phyloP scores from a whole-genome alignment of 2,888 invertebrate genomes.

The Dynastes hyllus region DNA sequence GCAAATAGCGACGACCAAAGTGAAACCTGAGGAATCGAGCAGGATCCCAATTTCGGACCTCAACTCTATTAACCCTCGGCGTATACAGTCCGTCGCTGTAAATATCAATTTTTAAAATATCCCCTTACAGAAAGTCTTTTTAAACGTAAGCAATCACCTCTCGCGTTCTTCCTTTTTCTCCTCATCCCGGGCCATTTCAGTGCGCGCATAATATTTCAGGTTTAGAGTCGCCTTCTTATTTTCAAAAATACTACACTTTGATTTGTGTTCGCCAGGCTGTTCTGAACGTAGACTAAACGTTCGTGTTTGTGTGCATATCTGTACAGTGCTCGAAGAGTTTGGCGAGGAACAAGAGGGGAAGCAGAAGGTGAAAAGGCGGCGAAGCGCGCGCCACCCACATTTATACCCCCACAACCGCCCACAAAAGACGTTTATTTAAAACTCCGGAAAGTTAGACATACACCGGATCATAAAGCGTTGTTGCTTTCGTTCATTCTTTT shows the following conservation, averaged over 20 bases:
- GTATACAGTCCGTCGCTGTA: neutral
- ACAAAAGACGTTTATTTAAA: conserved; percentile 30
- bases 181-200: neutral
- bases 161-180: neutral
- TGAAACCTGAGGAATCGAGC: neutral
- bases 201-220: conserved; percentile 24
- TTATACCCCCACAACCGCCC: conserved; percentile 15
- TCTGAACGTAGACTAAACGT: neutral
- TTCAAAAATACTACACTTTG: conserved; percentile 42
- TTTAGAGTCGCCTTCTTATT: conserved; percentile 37
- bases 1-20: neutral
- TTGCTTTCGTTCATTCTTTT: neutral
- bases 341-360: neutral
- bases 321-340: neutral
- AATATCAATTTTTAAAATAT: conserved; percentile 30
- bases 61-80: conserved; percentile 21
- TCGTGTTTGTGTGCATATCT: too few species aligned
- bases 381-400: conserved; percentile 11
- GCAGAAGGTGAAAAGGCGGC: neutral
- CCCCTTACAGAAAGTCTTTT: conserved; percentile 7
- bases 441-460: conserved; percentile 1
- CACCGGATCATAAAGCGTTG: neutral
- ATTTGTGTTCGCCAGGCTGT: conserved; percentile 36
- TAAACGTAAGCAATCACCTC: conserved; percentile 7
- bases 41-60: conserved; percentile 22